These are phyloP conservation scores for Drosophila watanabei DNA, from an alignment of 1,140 invertebrate genomes.

Conservation along the genomic window DNA sequence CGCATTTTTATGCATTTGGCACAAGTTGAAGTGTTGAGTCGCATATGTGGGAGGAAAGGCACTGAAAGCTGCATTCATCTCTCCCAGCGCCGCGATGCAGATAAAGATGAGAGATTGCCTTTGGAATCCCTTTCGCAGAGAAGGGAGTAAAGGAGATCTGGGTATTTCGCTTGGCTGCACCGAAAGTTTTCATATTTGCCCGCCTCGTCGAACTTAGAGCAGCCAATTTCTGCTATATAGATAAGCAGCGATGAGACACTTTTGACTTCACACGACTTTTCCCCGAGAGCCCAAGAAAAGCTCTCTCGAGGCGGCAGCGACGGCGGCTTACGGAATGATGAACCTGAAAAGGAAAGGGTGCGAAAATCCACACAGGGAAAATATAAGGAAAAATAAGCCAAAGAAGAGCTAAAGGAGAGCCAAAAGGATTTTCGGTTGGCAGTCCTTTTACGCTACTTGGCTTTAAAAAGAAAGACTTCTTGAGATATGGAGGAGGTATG, in stretches of 20 bases:
- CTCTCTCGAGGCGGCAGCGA: constrained; percentile 24
- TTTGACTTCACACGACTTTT: constrained; percentile 52
- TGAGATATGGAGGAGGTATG: background rate
- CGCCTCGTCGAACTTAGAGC: constrained; percentile 71
- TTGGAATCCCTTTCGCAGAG: constrained; percentile 10
- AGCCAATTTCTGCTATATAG: constrained; percentile 66
- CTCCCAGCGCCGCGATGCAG: constrained; percentile 26
- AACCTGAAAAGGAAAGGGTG: constrained; percentile 52
- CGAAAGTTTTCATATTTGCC: constrained; percentile 72
- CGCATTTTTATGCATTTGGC: constrained; percentile 80
- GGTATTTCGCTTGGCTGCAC: constrained; percentile 64
- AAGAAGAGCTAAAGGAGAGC: constrained; percentile 16
- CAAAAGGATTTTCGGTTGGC: constrained; percentile 3
- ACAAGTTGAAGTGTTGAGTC: constrained; percentile 73
- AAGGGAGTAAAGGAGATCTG: background rate
- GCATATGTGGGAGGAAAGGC: constrained; percentile 50
- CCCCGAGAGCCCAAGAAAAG: constrained; percentile 30
- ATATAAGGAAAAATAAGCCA: constrained; percentile 40
- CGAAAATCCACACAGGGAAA: constrained; percentile 26
- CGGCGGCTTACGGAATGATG: constrained; percentile 40
- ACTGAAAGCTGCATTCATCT: constrained; percentile 51
- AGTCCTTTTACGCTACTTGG: constrained; percentile 15
- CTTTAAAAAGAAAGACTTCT: background rate
- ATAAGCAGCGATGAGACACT: constrained; percentile 74
- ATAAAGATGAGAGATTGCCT: constrained; percentile 65